phyloP scores from a whole-genome alignment of 2,797 vertebrate genomes.

The Lateolabrax maculatus region DNA sequence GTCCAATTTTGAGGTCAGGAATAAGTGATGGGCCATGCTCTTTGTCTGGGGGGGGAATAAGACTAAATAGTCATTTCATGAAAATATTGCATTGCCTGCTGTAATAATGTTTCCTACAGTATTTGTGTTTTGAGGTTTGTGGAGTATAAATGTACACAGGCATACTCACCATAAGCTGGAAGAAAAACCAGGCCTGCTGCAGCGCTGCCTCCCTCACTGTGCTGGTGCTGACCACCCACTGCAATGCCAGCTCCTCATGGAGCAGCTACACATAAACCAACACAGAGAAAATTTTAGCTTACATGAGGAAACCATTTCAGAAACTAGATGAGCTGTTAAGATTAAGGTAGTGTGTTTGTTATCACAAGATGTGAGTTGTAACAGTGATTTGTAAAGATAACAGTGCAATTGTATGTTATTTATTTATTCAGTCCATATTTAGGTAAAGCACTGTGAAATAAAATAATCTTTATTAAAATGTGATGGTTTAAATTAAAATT shows the following conservation, averaged over 20 bases:
- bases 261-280: constrained; percentile 85
- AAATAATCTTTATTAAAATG: not conserved
- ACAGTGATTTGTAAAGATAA: constrained; percentile 10
- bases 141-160: not conserved
- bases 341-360: constrained; percentile 11
- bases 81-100: not conserved
- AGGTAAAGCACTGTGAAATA: not conserved
- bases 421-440: not conserved
- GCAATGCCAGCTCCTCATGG: constrained; percentile 93
- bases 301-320: not conserved
- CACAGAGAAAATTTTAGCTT: constrained; percentile 28
- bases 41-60: constrained; percentile 84
- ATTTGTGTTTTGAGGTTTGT: not conserved
- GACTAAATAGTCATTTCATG: not conserved
- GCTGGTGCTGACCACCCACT: constrained; percentile 95
- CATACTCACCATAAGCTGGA: constrained; percentile 91
- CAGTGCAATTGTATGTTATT: not conserved
- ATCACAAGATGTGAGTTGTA: not conserved
- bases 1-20: constrained; percentile 88
- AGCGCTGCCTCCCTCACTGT: constrained; percentile 89
- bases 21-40: constrained; percentile 92
- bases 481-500: not conserved
- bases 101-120: not conserved
- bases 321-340: not conserved
- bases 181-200: constrained; percentile 96